Percentiles rank a stretch among this genome's conserved stretches.
phyloP scores from a whole-genome alignment of 2,113 vertebrate species.

The Thymallus thymallus region DNA sequence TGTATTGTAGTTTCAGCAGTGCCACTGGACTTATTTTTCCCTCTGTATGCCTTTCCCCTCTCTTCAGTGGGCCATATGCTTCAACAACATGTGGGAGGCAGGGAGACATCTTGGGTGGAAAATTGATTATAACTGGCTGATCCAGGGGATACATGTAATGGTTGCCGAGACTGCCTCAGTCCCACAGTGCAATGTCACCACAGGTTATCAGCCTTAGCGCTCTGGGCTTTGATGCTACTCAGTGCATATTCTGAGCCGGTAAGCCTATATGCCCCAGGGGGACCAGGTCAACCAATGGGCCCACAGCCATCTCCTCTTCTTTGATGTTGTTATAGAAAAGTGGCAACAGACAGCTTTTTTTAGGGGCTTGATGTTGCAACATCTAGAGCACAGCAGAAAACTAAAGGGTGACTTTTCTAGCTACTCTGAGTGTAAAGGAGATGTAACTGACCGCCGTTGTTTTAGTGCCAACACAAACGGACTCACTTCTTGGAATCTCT shows the following conservation, averaged over 20 bases:
- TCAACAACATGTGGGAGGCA: constrained; percentile 30
- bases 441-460: constrained; percentile 20
- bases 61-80: background rate
- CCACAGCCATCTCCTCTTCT: constrained; percentile 46
- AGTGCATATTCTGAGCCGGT: constrained; percentile 43
- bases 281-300: constrained; percentile 55
- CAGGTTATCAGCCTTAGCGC: constrained; percentile 42
- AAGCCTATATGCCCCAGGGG: constrained; percentile 62
- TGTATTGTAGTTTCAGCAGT: background rate
- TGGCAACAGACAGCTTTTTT: background rate
- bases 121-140: constrained; percentile 59
- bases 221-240: constrained; percentile 54
- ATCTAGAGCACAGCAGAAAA: constrained; percentile 23
- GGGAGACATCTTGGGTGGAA: constrained; percentile 38
- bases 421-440: constrained; percentile 6
- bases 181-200: constrained; percentile 45
- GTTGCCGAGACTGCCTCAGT: constrained; percentile 36
- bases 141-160: constrained; percentile 39
- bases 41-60: background rate
- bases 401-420: constrained; percentile 26
- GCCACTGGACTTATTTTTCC: background rate
- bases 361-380: constrained; percentile 40
- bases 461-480: constrained; percentile 56
- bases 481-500: constrained; percentile 67
- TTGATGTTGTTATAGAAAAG: constrained; percentile 44